Evolutionary conservation across 1,140 invertebrate genomes (phyloP).

Genomic region (Heterodera carotae): DNA sequence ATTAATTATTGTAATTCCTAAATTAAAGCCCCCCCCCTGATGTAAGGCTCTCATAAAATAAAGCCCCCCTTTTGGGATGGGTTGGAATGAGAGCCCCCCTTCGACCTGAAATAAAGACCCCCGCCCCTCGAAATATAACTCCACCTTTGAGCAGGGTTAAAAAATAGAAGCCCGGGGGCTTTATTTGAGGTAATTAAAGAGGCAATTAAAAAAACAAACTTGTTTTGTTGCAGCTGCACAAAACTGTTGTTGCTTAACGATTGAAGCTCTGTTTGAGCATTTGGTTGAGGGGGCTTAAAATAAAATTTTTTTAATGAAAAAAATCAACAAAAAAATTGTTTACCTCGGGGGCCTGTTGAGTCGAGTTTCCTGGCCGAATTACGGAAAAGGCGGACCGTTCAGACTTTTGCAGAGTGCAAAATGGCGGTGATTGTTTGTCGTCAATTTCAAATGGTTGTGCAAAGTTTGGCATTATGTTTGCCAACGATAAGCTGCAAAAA

Average conservation of each 20-base stretch:
- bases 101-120: too few relatives aligned
- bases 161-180: too few relatives aligned
- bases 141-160: too few relatives aligned
- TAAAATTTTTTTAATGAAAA: neutral
- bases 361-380: slow-evolving; percentile 9
- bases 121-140: too few relatives aligned
- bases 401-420: slow-evolving; percentile 16
- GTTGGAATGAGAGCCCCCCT: too few relatives aligned
- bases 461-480: neutral
- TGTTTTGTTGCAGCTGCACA: too few relatives aligned
- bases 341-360: neutral
- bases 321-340: neutral
- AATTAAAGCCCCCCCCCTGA: neutral
- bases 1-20: neutral
- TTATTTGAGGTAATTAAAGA: too few relatives aligned
- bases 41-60: too few relatives aligned
- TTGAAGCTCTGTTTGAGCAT: too few relatives aligned
- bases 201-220: too few relatives aligned
- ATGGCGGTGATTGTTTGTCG: neutral
- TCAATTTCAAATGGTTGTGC: neutral
- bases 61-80: too few relatives aligned
- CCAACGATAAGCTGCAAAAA: neutral
- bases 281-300: neutral
- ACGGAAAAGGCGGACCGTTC: slow-evolving; percentile 30
- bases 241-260: too few relatives aligned